Base-by-base conservation (phyloP, 2,888 invertebrate genomes). In the Steinernema carpocapsae region DNA sequence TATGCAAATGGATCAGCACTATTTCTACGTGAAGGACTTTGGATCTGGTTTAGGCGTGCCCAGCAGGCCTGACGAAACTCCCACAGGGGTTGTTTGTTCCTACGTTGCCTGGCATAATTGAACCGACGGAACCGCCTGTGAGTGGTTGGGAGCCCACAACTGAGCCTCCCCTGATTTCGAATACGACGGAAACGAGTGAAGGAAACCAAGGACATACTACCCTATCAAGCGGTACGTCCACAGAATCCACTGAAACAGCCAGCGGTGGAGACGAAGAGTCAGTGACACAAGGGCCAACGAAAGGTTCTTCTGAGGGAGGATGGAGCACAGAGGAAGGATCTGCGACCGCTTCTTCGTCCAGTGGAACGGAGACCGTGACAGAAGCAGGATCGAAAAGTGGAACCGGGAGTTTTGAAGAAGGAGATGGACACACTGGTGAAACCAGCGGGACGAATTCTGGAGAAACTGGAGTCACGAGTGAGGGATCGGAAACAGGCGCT, bases 21-120 rank as follows among this genome's bases (percentile, higher is more conserved):
- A 26, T 32, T 64, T 64, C 37, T 64, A 64, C 19, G 64, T 29
- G 64, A 64, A 64, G 37, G 64, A 64, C 32, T 64, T 64, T 32
- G 29, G 29, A 26, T 22, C 64, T 37, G 37, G 37, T 6, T 37
- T 37, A 3, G 37, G 37, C 4, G 37, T 6, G 37, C 37, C 37
- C 4, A 37, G 37, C 48, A 48, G n/a, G 17, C 48, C 48, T 48
- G n/a, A 17, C 48, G 48, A 48, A 14, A 17, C 64, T 64, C 64
- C 64, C 32, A 17, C 2, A 64, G 52, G 19, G 3, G 48, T 19
- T 22, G 24, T 52, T 19, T 22, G 24, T 52, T 12, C 52, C 37
- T 10, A 37, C 37, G 3, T 10, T 37, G 10, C 37, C 37, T 6
- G 37, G 37, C 3, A 37, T 37, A 37, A 37, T 37, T 37, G 37